Evolutionary conservation across 2,113 vertebrate species (phyloP).

Genomic region (Tachysurus vachellii): DNA sequence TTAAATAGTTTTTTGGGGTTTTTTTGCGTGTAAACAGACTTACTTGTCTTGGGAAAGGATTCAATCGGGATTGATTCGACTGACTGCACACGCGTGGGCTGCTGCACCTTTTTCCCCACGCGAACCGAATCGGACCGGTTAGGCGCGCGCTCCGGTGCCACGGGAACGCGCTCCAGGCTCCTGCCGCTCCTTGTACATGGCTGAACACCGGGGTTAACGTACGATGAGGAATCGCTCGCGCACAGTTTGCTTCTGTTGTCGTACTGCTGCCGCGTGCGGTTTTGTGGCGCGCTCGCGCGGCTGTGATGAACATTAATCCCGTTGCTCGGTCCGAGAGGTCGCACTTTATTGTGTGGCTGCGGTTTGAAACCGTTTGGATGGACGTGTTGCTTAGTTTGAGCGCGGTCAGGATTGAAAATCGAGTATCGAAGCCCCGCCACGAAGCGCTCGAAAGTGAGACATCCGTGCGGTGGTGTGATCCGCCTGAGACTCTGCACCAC

Average conservation of each 20-base stretch:
- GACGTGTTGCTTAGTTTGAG: constrained; percentile 34
- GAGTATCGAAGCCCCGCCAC: constrained; percentile 85
- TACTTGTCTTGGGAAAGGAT: constrained; percentile 64
- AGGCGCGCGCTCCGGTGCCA: constrained; percentile 54
- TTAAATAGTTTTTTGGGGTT: background rate
- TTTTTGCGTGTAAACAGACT: constrained; percentile 41
- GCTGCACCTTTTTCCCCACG: constrained; percentile 49
- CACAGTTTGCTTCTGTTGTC: constrained; percentile 45
- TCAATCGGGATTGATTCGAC: constrained; percentile 73
- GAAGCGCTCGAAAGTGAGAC: constrained; percentile 90
- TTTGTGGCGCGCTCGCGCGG: constrained; percentile 60
- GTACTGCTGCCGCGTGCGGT: constrained; percentile 56
- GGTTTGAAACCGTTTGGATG: constrained; percentile 58
- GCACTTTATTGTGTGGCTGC: constrained; percentile 68
- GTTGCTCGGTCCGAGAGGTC: constrained; percentile 76
- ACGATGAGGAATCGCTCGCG: background rate
- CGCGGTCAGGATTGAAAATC: constrained; percentile 73
- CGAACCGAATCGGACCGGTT: constrained; percentile 60
- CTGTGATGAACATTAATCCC: constrained; percentile 64
- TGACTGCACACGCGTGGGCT: constrained; percentile 62
- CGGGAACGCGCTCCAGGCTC: constrained; percentile 63
- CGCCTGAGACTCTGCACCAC: constrained; percentile 82
- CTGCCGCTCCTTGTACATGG: constrained; percentile 64
- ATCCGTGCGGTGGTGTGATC: constrained; percentile 85
- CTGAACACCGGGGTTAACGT: constrained; percentile 35